Evolutionary conservation across 1,140 invertebrate species (phyloP), one percentile per base, ranked within the genome.

Genomic region (Cepaea nemoralis): DNA sequence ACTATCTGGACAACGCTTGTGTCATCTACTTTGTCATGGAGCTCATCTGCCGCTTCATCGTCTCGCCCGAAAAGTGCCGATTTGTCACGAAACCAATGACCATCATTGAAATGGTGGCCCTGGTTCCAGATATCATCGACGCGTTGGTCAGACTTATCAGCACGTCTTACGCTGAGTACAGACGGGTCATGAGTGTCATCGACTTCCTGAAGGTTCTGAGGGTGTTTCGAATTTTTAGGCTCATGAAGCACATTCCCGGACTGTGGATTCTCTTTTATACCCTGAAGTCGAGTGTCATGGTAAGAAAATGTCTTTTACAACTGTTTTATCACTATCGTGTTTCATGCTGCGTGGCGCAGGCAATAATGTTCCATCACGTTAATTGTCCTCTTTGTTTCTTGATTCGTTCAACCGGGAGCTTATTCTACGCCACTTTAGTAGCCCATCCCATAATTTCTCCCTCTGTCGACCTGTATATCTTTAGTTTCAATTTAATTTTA

Each of bases 221-320:
- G 14, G 83, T 88, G 16, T 84, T 89, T 50, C 45, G 88, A 33
- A 86, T 89, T 66, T 89, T 91, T 83, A 86, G 89, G 14, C 80
- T 91, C 42, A 85, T 89, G 66, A 80, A 85, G 22, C 98, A 99
- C 92, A 98, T 97, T 83, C 99, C 97, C 89, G 98, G 98, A 83
- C 94, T 99, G 83, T 97, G 99, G 93, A 97, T 96, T 91, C 94
- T 99, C 89, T 97, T 98, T 86, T 99, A 99, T 93, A 99, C 98
- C 71, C 94, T 99, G 89, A 94, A 97, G 88, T 50, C 77, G 39
- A 80, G 77, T 71, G 31, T 80, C 6, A 50, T 24, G 67, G 77
- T 80, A 71, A 55, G 55, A 6, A 27, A 22, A 59, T 59, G 12
- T 59, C 42, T n/a, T n/a, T n/a, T n/a, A n/a, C n/a, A n/a, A n/a